phyloP scores from a whole-genome alignment of 2,113 vertebrate species.

The Melanocharis versteri region DNA sequence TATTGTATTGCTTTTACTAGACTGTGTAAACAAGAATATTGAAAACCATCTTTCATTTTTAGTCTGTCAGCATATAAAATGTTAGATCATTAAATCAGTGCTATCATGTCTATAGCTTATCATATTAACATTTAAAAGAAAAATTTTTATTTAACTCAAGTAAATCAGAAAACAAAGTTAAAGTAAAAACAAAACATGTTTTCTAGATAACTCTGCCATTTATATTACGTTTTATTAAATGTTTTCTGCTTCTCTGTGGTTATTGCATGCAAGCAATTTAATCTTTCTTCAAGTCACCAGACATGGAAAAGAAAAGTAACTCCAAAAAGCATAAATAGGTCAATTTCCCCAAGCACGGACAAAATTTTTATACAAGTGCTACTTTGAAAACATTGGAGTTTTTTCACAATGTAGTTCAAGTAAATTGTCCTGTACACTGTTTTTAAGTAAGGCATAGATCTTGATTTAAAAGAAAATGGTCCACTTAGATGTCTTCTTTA shows the following conservation, averaged over 20 bases:
- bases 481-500: not conserved
- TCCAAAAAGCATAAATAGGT: not conserved
- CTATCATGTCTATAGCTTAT: not conserved
- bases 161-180: not conserved
- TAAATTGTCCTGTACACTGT: not conserved
- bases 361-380: not conserved
- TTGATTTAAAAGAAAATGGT: not conserved
- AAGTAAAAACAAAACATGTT: not conserved
- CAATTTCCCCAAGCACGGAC: rapidly evolving
- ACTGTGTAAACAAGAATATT: not conserved
- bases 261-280: not conserved
- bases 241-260: not conserved
- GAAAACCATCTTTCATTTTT: not conserved
- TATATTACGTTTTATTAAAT: not conserved
- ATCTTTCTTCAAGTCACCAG: not conserved
- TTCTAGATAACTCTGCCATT: not conserved
- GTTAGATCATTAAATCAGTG: not conserved
- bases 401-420: not conserved
- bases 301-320: not conserved
- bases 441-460: not conserved
- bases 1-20: not conserved
- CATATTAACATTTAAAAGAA: not conserved
- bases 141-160: not conserved
- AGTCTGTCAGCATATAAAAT: not conserved
- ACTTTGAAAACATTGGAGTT: not conserved